Base-by-base conservation (phyloP, 2,113 vertebrate species). In the Phoenicopterus ruber region DNA sequence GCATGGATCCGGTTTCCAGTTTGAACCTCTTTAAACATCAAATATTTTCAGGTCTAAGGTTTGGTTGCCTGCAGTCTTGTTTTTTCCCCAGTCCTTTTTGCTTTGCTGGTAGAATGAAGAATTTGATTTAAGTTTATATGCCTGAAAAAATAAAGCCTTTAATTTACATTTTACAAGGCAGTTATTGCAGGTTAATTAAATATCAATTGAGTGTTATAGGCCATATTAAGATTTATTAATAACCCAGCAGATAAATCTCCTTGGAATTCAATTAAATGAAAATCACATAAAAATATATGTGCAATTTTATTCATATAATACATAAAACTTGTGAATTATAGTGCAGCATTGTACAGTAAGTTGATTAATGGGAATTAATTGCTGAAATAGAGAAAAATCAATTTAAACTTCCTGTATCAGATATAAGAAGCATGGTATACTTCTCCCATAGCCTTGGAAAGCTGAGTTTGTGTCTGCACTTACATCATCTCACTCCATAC, bases 211-310 rank as follows among this genome's bases (percentile, higher is more conserved):
- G 84, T 96, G 94, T 98, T 98, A 97, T 94, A 97, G 97, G 96
- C 96, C 88, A 86, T 96, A 92, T 98, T 97, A 98, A 97, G 96
- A 97, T 98, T 96, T 98, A 98, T 98, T 98, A 98, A 98, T 97
- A 97, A 97, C 78, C 82, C 57, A 44, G 93, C 86, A 97, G 96
- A 98, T 98, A 97, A 98, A 98, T 98, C 96, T 97, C 96, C 91
- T 92, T 86, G 93, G 95, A 97, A 97, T 98, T 98, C 97, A 98
- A 97, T 98, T 98, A 98, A 97, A 97, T 96, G 96, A 97, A 97
- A 98, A 97, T 91, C 91, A 94, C 93, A 73, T 98, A 95, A 97
- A 98, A 96, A 97, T 97, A 96, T 96, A 97, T 92, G 96, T 95
- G 95, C 95, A 94, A 84, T 97, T 97, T 95, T 98, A 94, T 97